These are phyloP conservation scores for Eclectus roratus DNA, from an alignment of 2,113 vertebrate genomes.

Conservation along the genomic window DNA sequence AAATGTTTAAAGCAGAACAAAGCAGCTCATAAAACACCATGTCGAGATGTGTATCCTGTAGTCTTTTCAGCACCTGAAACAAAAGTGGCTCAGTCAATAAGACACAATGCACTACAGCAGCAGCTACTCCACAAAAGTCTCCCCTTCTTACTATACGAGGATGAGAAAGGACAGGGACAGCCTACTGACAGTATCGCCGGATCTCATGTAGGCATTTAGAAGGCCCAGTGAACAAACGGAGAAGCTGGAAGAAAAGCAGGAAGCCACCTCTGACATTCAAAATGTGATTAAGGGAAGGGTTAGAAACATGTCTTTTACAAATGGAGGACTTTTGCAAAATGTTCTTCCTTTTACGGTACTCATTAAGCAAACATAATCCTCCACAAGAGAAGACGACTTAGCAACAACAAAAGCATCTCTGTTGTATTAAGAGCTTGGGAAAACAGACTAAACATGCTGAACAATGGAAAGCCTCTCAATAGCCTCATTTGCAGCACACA, in stretches of 20 bases:
- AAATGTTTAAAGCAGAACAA: constrained; percentile 3
- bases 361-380: neutral
- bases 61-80: neutral
- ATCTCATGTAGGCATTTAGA: neutral
- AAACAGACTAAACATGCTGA: neutral
- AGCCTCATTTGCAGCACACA: neutral
- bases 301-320: neutral
- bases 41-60: neutral
- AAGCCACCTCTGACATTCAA: neutral
- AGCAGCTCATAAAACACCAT: neutral
- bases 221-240: neutral
- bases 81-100: neutral
- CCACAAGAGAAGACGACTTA: neutral
- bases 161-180: neutral
- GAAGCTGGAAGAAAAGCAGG: neutral
- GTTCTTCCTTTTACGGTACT: neutral
- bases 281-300: neutral
- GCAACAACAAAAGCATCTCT: neutral
- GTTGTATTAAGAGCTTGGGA: neutral
- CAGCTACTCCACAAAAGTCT: neutral
- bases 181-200: neutral
- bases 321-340: neutral
- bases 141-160: neutral
- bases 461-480: neutral
- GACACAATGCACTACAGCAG: neutral